phyloP scores from a whole-genome alignment of 2,797 vertebrate genomes.

The Paedocypris micromegethes region DNA sequence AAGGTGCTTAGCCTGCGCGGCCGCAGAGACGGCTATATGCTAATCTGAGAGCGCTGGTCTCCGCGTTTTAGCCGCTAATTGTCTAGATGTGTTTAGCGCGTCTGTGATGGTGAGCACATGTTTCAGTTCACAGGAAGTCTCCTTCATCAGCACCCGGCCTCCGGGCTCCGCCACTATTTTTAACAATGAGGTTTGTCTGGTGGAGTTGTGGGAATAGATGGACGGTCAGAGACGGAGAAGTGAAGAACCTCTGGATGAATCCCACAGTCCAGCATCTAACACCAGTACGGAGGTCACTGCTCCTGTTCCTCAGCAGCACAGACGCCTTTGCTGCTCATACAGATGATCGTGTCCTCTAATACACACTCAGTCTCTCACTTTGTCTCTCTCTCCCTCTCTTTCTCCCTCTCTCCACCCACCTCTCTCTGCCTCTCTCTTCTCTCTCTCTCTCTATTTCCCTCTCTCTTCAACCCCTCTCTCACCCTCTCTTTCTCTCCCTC shows the following conservation, averaged over 20 bases:
- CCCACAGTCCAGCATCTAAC: neutral
- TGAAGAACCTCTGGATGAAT: slow-evolving; percentile 20
- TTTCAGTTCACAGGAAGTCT: slow-evolving; percentile 41
- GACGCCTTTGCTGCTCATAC: no score
- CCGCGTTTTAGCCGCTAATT: slow-evolving; percentile 19
- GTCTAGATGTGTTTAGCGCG: slow-evolving; percentile 33
- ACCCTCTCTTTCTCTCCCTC: no score
- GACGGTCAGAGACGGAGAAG: slow-evolving; percentile 39
- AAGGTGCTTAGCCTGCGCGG: slow-evolving; percentile 34
- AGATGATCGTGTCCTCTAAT: no score
- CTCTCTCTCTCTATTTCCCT: no score
- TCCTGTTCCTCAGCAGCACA: no score
- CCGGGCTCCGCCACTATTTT: slow-evolving; percentile 64
- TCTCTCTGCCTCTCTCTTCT: no score
- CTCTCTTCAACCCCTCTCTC: no score
- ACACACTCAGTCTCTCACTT: no score
- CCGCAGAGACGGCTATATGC: slow-evolving; percentile 23
- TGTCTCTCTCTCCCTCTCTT: no score
- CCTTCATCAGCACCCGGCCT: slow-evolving; percentile 49
- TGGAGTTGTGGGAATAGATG: slow-evolving; percentile 51
- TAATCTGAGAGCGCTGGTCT: slow-evolving; percentile 27
- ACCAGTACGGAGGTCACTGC: no score
- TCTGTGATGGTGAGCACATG: slow-evolving; percentile 19
- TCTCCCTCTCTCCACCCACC: no score
- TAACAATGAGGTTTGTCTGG: slow-evolving; percentile 68